Evolutionary conservation across 2,797 vertebrate genomes (phyloP).

Genomic region (Sternotherus odoratus): DNA sequence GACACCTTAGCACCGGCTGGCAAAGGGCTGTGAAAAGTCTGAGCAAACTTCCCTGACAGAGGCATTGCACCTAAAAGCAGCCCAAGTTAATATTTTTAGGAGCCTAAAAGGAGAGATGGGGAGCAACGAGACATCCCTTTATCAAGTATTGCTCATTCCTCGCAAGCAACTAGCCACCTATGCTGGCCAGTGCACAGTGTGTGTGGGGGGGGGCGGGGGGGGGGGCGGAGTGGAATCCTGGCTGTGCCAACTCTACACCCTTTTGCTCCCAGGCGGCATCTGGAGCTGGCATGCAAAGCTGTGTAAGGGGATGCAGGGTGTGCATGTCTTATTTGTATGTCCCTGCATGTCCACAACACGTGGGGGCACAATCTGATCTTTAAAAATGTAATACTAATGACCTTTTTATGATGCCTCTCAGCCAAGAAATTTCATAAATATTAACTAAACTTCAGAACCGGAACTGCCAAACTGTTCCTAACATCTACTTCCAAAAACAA

Average conservation of each 20-base stretch:
- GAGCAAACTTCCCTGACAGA: not conserved
- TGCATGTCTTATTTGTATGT: not conserved
- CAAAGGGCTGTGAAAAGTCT: not conserved
- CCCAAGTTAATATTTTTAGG: not conserved
- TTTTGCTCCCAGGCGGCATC: not conserved
- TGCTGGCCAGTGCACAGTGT: not conserved
- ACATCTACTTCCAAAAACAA: not conserved
- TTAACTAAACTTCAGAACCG: not conserved
- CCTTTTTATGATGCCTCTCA: not conserved
- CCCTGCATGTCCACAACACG: not conserved
- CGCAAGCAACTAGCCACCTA: not conserved
- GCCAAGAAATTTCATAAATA: not conserved
- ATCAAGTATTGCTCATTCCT: not conserved
- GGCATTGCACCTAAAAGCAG: not conserved
- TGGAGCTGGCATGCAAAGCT: not conserved
- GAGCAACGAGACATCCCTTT: not conserved
- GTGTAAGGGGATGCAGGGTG: not conserved
- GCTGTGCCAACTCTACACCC: not conserved
- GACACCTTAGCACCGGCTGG: not conserved
- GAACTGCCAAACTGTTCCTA: not conserved
- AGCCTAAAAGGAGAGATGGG: not conserved
- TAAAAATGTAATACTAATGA: not conserved
- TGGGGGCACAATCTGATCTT: not conserved
- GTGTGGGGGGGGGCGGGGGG: fast-evolving
- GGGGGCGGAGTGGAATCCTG: not conserved